phyloP scores from a whole-genome alignment of 1,140 invertebrate genomes.

The Danaus plexippus region DNA sequence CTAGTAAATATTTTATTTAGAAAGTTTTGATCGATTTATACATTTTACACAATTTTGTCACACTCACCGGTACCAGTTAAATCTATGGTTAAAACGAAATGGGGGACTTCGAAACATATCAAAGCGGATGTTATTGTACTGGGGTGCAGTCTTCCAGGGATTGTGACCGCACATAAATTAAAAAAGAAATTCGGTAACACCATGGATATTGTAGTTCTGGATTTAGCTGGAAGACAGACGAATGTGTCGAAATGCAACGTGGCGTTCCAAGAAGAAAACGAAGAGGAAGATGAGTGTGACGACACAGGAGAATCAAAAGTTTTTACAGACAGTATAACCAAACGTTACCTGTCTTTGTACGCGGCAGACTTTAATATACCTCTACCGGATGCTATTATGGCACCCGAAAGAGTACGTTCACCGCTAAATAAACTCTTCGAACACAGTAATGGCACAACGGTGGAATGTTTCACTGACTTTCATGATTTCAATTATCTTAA shows the following conservation, averaged over 20 bases:
- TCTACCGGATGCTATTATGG: slow-evolving; percentile 38
- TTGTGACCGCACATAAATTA: slow-evolving; percentile 59
- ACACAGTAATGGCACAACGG: slow-evolving; percentile 38
- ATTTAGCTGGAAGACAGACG: slow-evolving; percentile 25
- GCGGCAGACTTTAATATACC: slow-evolving; percentile 49
- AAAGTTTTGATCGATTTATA: no score
- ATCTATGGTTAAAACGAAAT: no score
- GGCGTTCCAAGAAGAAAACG: slow-evolving; percentile 35
- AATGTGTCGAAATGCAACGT: slow-evolving; percentile 39
- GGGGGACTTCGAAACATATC: slow-evolving; percentile 19
- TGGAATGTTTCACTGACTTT: slow-evolving; percentile 34
- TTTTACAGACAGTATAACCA: slow-evolving; percentile 32
- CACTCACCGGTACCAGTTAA: no score
- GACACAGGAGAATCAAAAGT: slow-evolving; percentile 27
- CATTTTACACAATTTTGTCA: no score
- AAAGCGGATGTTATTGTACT: slow-evolving; percentile 57
- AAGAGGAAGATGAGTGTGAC: slow-evolving; percentile 19
- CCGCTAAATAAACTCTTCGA: slow-evolving; percentile 51
- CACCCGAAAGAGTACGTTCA: slow-evolving; percentile 24
- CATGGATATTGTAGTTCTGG: slow-evolving; percentile 56
- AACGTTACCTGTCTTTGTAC: slow-evolving; percentile 39
- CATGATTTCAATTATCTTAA: slow-evolving; percentile 53
- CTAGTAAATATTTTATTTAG: no score
- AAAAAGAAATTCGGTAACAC: slow-evolving; percentile 54
- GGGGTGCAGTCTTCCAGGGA: slow-evolving; percentile 57